Conservation (phyloP, 1,140 invertebrate genomes). For the Periplaneta americana region DNA sequence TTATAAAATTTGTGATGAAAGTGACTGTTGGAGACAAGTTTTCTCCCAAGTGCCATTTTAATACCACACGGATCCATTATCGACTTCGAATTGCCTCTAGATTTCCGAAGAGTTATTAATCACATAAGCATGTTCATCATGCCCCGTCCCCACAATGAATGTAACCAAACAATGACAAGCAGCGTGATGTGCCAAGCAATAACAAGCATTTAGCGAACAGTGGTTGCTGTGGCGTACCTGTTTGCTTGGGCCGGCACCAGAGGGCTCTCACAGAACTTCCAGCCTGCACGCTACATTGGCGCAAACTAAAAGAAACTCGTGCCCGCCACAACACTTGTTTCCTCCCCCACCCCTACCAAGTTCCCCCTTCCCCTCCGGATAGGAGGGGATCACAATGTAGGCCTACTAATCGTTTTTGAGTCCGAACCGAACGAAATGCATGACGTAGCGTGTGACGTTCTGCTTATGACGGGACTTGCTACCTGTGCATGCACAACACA, state of each 20-base stretch:
- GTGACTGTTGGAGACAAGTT: too few species aligned
- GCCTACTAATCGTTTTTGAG: not conserved
- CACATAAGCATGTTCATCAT: too few species aligned
- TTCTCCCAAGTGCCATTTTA: too few species aligned
- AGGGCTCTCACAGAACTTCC: not conserved
- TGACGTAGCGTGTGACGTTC: not conserved
- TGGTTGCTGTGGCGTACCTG: too few species aligned
- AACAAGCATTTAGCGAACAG: too few species aligned
- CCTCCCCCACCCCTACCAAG: not conserved
- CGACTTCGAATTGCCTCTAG: too few species aligned
- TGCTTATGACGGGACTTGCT: not conserved
- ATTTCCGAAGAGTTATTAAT: too few species aligned
- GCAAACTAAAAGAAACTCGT: not conserved
- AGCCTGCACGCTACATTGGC: not conserved
- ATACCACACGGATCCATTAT: too few species aligned
- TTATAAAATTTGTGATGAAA: too few species aligned
- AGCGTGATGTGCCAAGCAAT: not conserved
- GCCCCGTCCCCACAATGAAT: too few species aligned
- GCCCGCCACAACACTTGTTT: not conserved
- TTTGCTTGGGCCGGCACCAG: not conserved
- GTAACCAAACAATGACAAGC: too few species aligned
- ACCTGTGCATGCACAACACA: too few species aligned
- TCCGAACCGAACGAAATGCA: not conserved
- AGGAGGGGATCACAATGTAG: not conserved
- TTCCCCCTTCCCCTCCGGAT: not conserved